These are phyloP conservation scores for Drosophila quadrilineata DNA, from an alignment of 1,140 invertebrate species.

Conservation along the genomic window DNA sequence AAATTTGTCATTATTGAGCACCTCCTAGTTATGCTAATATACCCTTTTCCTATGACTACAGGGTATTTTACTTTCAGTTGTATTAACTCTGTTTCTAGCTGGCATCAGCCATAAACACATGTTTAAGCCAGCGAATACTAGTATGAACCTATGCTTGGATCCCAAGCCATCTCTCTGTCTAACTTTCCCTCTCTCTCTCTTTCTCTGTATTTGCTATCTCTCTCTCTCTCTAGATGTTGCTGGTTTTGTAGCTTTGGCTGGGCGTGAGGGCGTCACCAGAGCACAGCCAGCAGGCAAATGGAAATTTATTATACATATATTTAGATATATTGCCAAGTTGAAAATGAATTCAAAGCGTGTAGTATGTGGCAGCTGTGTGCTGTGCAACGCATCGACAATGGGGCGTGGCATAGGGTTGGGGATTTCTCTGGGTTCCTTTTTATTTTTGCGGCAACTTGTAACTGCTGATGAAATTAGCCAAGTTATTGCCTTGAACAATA, in stretches of 20 bases:
- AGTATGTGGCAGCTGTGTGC: conserved; percentile 46
- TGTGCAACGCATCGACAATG: conserved; percentile 10
- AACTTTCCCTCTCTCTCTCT: neutral
- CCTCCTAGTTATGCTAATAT: too few relatives aligned
- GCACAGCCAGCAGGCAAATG: conserved; percentile 55
- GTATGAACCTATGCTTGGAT: conserved; percentile 50
- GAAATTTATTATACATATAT: conserved; percentile 75
- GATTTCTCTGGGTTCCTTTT: too few relatives aligned
- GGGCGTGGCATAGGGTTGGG: neutral
- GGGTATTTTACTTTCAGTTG: too few relatives aligned
- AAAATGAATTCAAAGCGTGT: conserved; percentile 58
- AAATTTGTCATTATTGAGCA: too few relatives aligned
- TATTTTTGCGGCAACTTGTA: too few relatives aligned
- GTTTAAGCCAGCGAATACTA: conserved; percentile 63
- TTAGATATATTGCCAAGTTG: conserved; percentile 69
- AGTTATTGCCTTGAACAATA: conserved; percentile 14
- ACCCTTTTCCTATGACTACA: too few relatives aligned
- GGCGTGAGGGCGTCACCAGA: conserved; percentile 27
- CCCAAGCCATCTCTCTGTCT: neutral
- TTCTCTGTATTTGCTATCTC: too few relatives aligned
- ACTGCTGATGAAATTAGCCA: conserved; percentile 18
- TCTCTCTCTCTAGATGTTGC: neutral
- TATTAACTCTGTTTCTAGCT: conserved; percentile 12
- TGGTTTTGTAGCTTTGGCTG: neutral
- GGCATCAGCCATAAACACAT: conserved; percentile 61